Base-by-base conservation (phyloP, 2,113 vertebrate genomes). In the Pungitius pungitius region DNA sequence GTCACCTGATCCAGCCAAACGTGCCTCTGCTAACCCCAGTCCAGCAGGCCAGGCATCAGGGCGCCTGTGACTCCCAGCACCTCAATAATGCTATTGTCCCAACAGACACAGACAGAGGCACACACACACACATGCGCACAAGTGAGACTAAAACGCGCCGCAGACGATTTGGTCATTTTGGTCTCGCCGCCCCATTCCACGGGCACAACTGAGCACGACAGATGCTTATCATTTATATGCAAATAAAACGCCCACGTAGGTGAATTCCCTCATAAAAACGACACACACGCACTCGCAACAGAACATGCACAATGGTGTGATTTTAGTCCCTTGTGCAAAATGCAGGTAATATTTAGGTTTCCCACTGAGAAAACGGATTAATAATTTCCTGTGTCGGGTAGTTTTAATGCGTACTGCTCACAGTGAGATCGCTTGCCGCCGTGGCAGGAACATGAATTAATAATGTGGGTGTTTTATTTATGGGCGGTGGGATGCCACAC, bases 21-120 rank as follows among this genome's bases (percentile, higher is more conserved):
- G 85, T 88, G 89, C 87, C 90, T 90, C 80, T 10, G 85, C 85
- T 91, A 80, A 87, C 88, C 84, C 71, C 78, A 24, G 76, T 82
- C 81, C 78, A 69, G 75, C 79, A 65, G 77, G 81, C 88, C 87
- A 92, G 92, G 89, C 91, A 89, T 66, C 81, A 71, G 88, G 92
- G 92, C 91, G 91, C 90, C 92, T 88, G 84, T 85, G 81, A 90
- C 80, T 89, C 87, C 82, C 88, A 78, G 87, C 85, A 82, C 87
- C 90, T 93, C 92, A 93, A 91, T 91, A 91, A 92, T 92, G 75
- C 91, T 87, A 90, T 92, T 93, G 91, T 92, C 85, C 82, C 75
- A 74, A 87, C 76, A 84, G 90, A 91, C 84, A 79, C 72, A 85
- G 78, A 89, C 81, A 80, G 45, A 77, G 43, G 82, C 80, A 85